Base-by-base conservation (phyloP, 1,140 invertebrate species). In the Orchestia grillus region DNA sequence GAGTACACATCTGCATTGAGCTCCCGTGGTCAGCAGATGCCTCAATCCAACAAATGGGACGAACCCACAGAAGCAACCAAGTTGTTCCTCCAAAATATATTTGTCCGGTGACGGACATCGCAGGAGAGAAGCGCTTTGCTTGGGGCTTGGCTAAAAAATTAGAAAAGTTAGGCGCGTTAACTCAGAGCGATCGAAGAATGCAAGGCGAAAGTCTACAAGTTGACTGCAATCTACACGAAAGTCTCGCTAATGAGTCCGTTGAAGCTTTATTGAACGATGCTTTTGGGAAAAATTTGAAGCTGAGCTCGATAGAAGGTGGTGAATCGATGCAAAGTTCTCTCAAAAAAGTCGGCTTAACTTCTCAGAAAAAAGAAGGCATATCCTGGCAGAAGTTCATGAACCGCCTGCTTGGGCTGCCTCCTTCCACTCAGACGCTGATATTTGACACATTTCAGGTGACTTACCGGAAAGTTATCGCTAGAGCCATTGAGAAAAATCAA, bases 1-100 rank as follows among this genome's bases (percentile, higher is more conserved):
- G 92, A 8, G 92, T 94, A 0, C 92, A 94, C 92, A 94, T 94
- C 44, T 94, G 92, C 92, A 44, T 94, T 45, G 92, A 94, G 40
- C 92, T 94, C 47, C 92, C 92, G 43, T 94, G 92, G 92, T 94
- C 92, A 45, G 92, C 92, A 44, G 92, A 94, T 94, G 92, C 92
- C 36, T 94, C 92, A 40, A 94, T 94, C 4, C 92, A 94, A 47
- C 92, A 94, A 47, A 94, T 94, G 92, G 92, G 92, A 45, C 43
- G 92, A 28, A 94, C 92, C 43, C 92, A 94, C 44, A 42, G 92
- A 40, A 94, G 92, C 44, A 94, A 94, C 44, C 92, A 94, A 94
- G 92, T 47, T 94, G 92, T 94, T 40, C 43, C 92, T 4, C 92
- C 92, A 40, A 94, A 94, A 94, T 94, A 94, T 47, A 94, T 94